Evolutionary conservation across 2,888 invertebrate genomes (phyloP).

Genomic region (Prenolepis imparis): DNA sequence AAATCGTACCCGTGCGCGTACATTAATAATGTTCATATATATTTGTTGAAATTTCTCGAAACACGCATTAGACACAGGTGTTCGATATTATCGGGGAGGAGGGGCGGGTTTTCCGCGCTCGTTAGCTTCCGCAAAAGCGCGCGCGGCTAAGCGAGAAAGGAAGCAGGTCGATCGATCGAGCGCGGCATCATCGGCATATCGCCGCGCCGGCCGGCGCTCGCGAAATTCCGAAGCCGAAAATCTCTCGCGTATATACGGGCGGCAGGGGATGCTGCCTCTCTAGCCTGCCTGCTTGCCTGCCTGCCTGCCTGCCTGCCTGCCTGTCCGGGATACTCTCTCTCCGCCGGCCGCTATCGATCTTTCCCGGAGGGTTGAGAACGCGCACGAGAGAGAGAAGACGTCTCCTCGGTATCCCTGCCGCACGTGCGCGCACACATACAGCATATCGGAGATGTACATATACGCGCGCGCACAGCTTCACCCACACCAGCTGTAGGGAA

Average conservation of each 20-base stretch:
- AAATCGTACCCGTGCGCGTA: background rate
- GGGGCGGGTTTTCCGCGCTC: slow-evolving; percentile 6
- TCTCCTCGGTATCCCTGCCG: slow-evolving; percentile 53
- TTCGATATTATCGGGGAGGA: slow-evolving; percentile 25
- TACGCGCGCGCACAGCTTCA: slow-evolving; percentile 14
- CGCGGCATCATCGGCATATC: slow-evolving; percentile 46
- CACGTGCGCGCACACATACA: slow-evolving; percentile 66
- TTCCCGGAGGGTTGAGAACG: slow-evolving; percentile 66
- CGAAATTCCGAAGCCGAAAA: slow-evolving; percentile 69
- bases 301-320: background rate
- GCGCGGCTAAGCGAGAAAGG: slow-evolving; percentile 19
- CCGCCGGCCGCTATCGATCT: slow-evolving; percentile 83
- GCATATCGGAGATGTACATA: background rate
- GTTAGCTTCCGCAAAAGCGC: slow-evolving; percentile 23
- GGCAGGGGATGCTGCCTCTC: slow-evolving; percentile 64
- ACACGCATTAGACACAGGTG: slow-evolving; percentile 21
- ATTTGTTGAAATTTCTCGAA: slow-evolving; percentile 25
- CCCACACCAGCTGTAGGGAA: slow-evolving; percentile 14
- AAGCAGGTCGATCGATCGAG: slow-evolving; percentile 51
- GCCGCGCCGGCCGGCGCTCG: slow-evolving; percentile 49
- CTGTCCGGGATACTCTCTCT: slow-evolving; percentile 75
- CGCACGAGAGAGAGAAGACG: slow-evolving; percentile 61
- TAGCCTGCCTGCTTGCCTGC: background rate
- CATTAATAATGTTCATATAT: slow-evolving; percentile 10
- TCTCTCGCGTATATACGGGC: slow-evolving; percentile 60